Conservation (phyloP, 2,888 invertebrate genomes). For the Drosophila ustulata region DNA sequence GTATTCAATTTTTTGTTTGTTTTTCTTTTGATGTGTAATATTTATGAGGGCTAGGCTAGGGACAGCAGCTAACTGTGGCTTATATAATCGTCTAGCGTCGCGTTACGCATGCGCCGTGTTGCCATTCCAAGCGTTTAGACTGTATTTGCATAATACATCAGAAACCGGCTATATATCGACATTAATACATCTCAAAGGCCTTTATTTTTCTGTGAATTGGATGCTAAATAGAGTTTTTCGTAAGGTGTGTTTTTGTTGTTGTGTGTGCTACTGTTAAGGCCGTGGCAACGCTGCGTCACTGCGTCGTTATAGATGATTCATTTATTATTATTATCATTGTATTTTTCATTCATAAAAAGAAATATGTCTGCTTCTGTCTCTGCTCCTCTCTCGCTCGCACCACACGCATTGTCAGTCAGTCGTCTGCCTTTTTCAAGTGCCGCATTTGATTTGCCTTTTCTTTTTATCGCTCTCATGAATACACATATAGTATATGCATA, state of each 20-base stretch:
- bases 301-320: constrained; percentile 60
- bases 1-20: constrained; percentile 4
- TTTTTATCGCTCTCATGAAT: constrained; percentile 28
- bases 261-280: constrained; percentile 56
- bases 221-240: constrained; percentile 65
- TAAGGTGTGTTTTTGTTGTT: background rate
- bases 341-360: constrained; percentile 69
- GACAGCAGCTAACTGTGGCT: constrained; percentile 23
- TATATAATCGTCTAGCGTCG: constrained; percentile 38
- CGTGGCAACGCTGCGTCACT: constrained; percentile 59
- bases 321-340: constrained; percentile 50
- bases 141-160: constrained; percentile 52
- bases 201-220: constrained; percentile 54
- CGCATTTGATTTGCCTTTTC: constrained; percentile 70
- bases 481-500: constrained; percentile 12
- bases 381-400: constrained; percentile 3
- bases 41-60: constrained; percentile 37
- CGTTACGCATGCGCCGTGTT: constrained; percentile 62
- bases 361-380: constrained; percentile 52
- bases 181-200: constrained; percentile 22
- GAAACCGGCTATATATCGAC: constrained; percentile 49
- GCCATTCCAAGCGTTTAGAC: constrained; percentile 29
- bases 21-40: constrained; percentile 34
- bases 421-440: constrained; percentile 56
- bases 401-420: constrained; percentile 10